These are phyloP conservation scores for Illadopsis cleaveri DNA, from an alignment of 2,113 vertebrate species.

Conservation along the genomic window DNA sequence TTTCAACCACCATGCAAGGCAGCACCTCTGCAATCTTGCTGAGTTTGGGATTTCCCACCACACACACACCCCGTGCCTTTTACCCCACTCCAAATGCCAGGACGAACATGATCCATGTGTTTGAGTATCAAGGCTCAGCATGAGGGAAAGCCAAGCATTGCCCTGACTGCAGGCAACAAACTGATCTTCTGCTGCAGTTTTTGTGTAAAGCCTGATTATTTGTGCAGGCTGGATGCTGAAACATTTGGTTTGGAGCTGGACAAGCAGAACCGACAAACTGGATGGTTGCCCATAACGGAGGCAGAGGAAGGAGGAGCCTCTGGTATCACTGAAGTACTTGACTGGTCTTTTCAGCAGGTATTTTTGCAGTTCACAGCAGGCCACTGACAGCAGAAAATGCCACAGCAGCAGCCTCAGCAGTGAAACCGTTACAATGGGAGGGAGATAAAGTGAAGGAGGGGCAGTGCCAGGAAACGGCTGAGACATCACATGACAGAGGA, in stretches of 20 bases:
- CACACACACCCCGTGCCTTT: not conserved
- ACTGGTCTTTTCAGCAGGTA: not conserved
- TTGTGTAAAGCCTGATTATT: not conserved
- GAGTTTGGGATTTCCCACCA: not conserved
- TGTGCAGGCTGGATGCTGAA: not conserved
- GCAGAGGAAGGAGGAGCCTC: not conserved
- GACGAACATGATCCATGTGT: fast-evolving
- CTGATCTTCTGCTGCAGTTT: not conserved
- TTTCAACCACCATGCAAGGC: not conserved
- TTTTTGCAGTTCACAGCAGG: conserved; percentile 23
- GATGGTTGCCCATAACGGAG: not conserved
- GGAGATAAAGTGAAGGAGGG: conserved; percentile 55
- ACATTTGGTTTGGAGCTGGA: not conserved
- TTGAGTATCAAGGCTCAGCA: not conserved
- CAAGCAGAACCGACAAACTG: not conserved
- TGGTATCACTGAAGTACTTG: not conserved
- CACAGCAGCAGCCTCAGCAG: not conserved
- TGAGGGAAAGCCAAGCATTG: not conserved
- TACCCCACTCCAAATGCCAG: not conserved
- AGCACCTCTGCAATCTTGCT: not conserved
- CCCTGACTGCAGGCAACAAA: not conserved
- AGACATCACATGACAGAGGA: conserved; percentile 47
- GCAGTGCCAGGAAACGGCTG: conserved; percentile 54
- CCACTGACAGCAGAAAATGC: conserved; percentile 17
- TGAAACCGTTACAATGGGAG: conserved; percentile 16